Conservation (phyloP, 2,797 vertebrate genomes). For the Peromyscus aztecus region DNA sequence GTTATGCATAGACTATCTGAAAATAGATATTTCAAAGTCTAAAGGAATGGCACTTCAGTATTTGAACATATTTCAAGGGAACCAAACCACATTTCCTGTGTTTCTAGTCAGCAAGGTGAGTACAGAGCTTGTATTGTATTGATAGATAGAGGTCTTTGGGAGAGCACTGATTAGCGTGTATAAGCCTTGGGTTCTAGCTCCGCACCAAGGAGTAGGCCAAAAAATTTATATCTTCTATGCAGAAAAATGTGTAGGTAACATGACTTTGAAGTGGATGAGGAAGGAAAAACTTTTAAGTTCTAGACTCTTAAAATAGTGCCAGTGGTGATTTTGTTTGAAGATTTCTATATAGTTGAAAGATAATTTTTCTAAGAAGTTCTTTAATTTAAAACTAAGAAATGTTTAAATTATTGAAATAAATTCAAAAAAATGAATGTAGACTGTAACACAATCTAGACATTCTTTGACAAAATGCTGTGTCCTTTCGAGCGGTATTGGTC, state of each 20-base stretch:
- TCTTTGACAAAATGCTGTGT: background rate
- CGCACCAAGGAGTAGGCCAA: background rate
- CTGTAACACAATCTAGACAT: background rate
- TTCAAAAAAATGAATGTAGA: conserved; percentile 53
- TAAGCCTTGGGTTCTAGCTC: background rate
- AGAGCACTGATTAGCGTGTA: background rate
- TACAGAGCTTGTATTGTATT: conserved; percentile 4
- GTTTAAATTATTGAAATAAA: conserved; percentile 37
- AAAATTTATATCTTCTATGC: background rate
- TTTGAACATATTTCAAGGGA: conserved; percentile 57
- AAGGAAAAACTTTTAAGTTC: conserved; percentile 24
- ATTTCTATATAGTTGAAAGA: conserved; percentile 32
- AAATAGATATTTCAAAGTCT: conserved; percentile 44
- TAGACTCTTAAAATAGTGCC: conserved; percentile 43
- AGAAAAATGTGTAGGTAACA: conserved; percentile 47
- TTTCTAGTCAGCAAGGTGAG: conserved; percentile 47
- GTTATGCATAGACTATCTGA: background rate
- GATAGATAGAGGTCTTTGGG: background rate
- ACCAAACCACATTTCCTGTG: background rate
- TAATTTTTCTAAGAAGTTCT: conserved; percentile 42
- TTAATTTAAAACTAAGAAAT: conserved; percentile 49
- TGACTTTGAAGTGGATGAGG: conserved; percentile 31
- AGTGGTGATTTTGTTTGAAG: conserved; percentile 53
- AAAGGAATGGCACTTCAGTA: conserved; percentile 26
- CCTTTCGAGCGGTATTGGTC: conserved; percentile 30